A percentile compares a stretch with the other conserved stretches of the same genome.
phyloP scores from a whole-genome alignment of 2,113 vertebrate genomes.

The Notothenia rossii region DNA sequence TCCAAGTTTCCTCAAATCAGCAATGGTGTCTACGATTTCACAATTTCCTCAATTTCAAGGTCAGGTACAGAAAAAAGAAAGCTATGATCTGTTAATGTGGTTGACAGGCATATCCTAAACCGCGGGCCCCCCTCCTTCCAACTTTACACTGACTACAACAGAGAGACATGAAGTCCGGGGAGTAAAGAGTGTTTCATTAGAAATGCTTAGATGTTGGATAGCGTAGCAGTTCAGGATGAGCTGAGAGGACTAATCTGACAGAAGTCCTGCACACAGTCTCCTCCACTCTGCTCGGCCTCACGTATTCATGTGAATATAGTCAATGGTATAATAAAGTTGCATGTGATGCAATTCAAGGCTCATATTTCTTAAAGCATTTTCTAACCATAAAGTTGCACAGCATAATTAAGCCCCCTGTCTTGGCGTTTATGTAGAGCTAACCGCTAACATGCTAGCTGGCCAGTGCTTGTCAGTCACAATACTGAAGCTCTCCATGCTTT shows the following conservation, averaged over 20 bases:
- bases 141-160: constrained; percentile 30
- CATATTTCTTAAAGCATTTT: not conserved
- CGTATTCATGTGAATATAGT: not conserved
- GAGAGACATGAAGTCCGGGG: constrained; percentile 34
- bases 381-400: not conserved
- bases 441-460: not conserved
- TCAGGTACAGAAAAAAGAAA: constrained; percentile 49
- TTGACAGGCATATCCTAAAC: constrained; percentile 62
- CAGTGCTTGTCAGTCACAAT: not conserved
- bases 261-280: constrained; percentile 5
- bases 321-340: not conserved
- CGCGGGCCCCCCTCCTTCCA: not conserved
- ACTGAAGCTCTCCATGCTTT: not conserved
- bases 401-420: not conserved
- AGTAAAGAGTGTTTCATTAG: constrained; percentile 45
- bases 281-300: constrained; percentile 2
- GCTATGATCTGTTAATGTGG: constrained; percentile 62
- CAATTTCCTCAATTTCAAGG: constrained; percentile 71
- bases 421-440: not conserved
- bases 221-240: constrained; percentile 49
- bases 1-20: constrained; percentile 70
- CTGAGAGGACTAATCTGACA: constrained; percentile 50
- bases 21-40: constrained; percentile 63
- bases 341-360: not conserved
- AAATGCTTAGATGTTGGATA: constrained; percentile 52